phyloP scores from a whole-genome alignment of 2,113 vertebrate genomes.

The Hemiprocne comata region DNA sequence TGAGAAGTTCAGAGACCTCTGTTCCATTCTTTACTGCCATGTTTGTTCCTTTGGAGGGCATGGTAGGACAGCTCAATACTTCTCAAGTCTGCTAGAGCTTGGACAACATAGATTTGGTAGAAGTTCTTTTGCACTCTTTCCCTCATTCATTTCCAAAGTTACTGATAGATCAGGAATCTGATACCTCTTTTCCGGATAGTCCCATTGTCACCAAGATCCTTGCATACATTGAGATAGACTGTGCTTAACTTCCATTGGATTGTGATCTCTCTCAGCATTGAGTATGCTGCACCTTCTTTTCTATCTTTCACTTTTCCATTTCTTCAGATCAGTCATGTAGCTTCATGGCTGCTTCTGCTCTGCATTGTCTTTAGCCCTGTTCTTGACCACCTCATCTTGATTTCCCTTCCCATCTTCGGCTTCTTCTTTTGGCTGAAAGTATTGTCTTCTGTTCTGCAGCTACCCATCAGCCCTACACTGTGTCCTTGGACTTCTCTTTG shows the following conservation, averaged over 20 bases:
- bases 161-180: neutral
- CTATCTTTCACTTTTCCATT: neutral
- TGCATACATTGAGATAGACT: neutral
- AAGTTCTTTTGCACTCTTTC: neutral
- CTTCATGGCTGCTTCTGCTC: neutral
- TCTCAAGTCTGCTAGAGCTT: neutral
- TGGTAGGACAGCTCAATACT: neutral
- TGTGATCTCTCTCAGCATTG: neutral
- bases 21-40: neutral
- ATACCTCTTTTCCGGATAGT: neutral
- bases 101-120: neutral
- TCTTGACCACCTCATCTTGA: neutral
- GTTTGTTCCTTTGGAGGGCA: neutral
- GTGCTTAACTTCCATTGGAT: neutral
- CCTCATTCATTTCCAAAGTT: neutral
- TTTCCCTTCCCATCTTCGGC: neutral
- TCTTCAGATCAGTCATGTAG: neutral
- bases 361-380: neutral
- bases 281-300: neutral
- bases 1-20: neutral
- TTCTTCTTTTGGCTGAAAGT: neutral
- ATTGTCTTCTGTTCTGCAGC: neutral
- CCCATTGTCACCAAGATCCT: neutral
- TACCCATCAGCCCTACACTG: neutral
- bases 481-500: neutral